Conservation (phyloP, 2,888 invertebrate species). For the Junonia oenone region DNA sequence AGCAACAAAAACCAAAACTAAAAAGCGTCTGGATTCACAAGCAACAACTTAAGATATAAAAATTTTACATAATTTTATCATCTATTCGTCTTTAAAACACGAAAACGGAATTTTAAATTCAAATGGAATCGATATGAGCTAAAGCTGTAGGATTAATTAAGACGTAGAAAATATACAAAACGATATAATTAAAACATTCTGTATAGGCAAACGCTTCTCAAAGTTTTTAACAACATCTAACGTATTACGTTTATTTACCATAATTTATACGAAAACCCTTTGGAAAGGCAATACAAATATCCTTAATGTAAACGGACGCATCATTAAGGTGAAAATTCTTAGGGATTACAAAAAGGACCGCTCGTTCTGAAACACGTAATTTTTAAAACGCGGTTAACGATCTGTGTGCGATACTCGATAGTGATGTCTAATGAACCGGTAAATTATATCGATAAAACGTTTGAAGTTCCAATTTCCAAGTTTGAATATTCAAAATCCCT, state of each 20-base stretch:
- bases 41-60: too few relatives aligned
- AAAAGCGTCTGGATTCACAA: too few relatives aligned
- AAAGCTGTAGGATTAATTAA: too few relatives aligned
- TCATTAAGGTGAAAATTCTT: slow-evolving; percentile 67
- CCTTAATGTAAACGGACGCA: slow-evolving; percentile 59
- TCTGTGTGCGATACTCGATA: slow-evolving; percentile 58
- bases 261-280: slow-evolving; percentile 11
- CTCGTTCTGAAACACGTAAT: slow-evolving; percentile 54
- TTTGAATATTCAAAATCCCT: too few relatives aligned
- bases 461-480: background rate
- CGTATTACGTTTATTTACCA: background rate
- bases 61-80: too few relatives aligned
- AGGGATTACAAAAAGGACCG: slow-evolving; percentile 67
- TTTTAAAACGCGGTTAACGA: slow-evolving; percentile 67
- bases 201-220: too few relatives aligned
- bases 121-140: too few relatives aligned
- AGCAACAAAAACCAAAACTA: too few relatives aligned
- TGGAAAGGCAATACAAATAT: slow-evolving; percentile 50
- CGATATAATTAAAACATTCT: background rate
- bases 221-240: too few relatives aligned
- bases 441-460: slow-evolving; percentile 3
- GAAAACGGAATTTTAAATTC: too few relatives aligned
- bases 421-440: slow-evolving; percentile 34
- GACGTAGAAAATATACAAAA: background rate
- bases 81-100: too few relatives aligned